A percentile compares a stretch with the other conserved stretches of the same genome.
Conservation (phyloP, 2,888 invertebrate genomes). For the Lacanobia oleracea region DNA sequence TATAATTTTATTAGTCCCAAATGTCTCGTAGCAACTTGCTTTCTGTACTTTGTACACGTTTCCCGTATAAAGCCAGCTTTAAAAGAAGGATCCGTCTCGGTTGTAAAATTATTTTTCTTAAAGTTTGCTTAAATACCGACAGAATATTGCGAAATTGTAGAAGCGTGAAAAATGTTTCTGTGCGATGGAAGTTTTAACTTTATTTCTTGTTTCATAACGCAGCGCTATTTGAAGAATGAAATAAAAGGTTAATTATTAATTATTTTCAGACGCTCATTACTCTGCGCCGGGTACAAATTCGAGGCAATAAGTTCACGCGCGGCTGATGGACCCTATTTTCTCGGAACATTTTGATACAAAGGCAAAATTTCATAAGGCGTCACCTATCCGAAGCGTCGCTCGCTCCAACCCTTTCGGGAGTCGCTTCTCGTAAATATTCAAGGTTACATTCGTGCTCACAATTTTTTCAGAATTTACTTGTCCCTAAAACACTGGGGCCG, state of each 20-base stretch:
- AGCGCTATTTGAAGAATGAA: conserved; percentile 36
- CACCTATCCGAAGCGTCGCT: conserved; percentile 71
- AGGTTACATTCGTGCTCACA: conserved; percentile 81
- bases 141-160: conserved; percentile 48
- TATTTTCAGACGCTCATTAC: conserved; percentile 28
- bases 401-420: conserved; percentile 77
- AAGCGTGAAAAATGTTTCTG: conserved; percentile 40
- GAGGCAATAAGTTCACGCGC: conserved; percentile 27
- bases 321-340: conserved; percentile 50
- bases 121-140: conserved; percentile 54
- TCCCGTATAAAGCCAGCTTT: conserved; percentile 19
- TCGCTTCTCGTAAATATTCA: conserved; percentile 83
- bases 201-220: conserved; percentile 37
- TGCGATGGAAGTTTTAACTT: conserved; percentile 43
- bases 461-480: conserved; percentile 82
- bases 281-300: neutral
- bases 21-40: conserved; percentile 48
- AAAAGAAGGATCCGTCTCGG: conserved; percentile 40
- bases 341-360: conserved; percentile 69
- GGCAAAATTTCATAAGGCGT: conserved; percentile 78
- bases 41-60: conserved; percentile 37
- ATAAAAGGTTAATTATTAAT: conserved; percentile 51
- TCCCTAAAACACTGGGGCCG: conserved; percentile 70
- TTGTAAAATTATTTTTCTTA: conserved; percentile 51
- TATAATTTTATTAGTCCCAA: conserved; percentile 58